These are phyloP conservation scores for Semotilus atromaculatus DNA, from an alignment of 2,797 vertebrate genomes.

Conservation along the genomic window DNA sequence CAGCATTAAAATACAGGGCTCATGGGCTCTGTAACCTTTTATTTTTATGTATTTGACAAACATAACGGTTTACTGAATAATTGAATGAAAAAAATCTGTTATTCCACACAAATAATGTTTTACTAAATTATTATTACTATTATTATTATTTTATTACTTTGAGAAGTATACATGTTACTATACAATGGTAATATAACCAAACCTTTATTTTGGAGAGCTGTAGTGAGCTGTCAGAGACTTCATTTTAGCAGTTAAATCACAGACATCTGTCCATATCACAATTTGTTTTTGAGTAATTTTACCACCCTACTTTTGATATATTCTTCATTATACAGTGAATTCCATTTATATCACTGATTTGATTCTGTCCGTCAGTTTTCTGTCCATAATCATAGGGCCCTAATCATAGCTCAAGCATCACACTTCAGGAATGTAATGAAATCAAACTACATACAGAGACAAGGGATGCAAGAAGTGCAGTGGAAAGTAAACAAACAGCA, in stretches of 20 bases:
- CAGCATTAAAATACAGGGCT: slow-evolving; percentile 54
- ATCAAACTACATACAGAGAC: background rate
- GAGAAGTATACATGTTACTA: background rate
- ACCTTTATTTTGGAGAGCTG: background rate
- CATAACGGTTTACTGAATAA: background rate
- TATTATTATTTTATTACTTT: background rate
- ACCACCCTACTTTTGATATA: background rate
- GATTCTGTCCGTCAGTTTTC: background rate
- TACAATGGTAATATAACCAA: background rate
- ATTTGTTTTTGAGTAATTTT: background rate
- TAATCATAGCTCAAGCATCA: background rate
- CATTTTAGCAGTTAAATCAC: background rate
- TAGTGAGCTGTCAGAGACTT: no score
- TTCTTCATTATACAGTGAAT: background rate
- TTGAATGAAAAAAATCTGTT: background rate
- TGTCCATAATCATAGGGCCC: background rate
- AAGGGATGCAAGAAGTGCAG: background rate
- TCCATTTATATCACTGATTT: background rate
- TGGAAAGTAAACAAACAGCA: slow-evolving; percentile 15
- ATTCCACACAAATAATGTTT: background rate
- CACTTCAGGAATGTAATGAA: background rate
- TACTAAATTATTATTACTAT: background rate
- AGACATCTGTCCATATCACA: background rate
- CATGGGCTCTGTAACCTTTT: background rate
- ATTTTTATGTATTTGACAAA: background rate